Evolutionary conservation across 2,797 vertebrate genomes (phyloP), one percentile per base, ranked within the genome.

Genomic region (Synaphobranchus kaupii): DNA sequence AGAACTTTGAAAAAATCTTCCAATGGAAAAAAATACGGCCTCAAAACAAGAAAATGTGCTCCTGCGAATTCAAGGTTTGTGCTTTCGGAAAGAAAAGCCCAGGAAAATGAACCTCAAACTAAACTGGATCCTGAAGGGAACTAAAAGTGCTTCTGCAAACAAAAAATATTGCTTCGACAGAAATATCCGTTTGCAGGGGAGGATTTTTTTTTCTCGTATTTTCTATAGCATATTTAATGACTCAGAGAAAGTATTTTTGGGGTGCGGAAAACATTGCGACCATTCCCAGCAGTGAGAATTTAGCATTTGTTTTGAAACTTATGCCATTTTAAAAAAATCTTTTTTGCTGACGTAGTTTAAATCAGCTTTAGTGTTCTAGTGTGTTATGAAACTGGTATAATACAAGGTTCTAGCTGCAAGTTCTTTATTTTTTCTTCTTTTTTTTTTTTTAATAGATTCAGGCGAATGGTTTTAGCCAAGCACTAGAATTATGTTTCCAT

Each of bases 191-290:
- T 80, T 48, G 7, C n/a, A 25, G 17, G 20, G 20, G 20, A 12
- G 48, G 76, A 48, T 48, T 6, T 7, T 15, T 44, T 80, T 66
- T 56, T 56, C 25, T 63, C 25, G 4, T 10, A 44, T 80, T 80
- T 80, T 25, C 76, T 44, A 9, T 48, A 25, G 76, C 44, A 48
- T 80, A 80, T 80, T 39, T 44, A 39, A 78, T 47, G 31, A 17
- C 73, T 80, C 44, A 22, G 44, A 68, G 66, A 48, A 80, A 47
- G 48, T 80, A 48, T 48, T 80, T 80, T n/a, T 80, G 20, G 76
- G 20, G 8, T 47, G 22, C 9, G 20, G 76, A 80, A 48, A 80
- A 76, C 71, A 71, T 76, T 76, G 44, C 71, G 15, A 4, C 31
- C 31, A 5, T 80, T 44, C 44, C 44, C 2, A 3, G 44, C 39